phyloP scores from a whole-genome alignment of 1,140 invertebrate species.

The Drosophila bocqueti region DNA sequence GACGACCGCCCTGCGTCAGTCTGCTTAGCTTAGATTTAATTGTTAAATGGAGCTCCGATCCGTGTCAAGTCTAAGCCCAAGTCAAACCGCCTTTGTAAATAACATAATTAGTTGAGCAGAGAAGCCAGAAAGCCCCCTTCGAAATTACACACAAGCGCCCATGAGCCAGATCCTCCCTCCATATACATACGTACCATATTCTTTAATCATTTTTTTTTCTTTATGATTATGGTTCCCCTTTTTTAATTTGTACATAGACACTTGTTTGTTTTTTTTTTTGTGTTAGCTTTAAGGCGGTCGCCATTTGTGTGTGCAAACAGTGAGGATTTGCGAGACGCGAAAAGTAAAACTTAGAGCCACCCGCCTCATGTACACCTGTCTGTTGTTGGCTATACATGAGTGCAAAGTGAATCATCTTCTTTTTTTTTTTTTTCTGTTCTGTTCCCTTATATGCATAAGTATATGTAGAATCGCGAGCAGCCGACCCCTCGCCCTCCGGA shows the following conservation, averaged over 20 bases:
- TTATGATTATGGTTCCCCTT: conserved; percentile 1
- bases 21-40: conserved; percentile 36
- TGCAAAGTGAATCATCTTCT: conserved; percentile 5
- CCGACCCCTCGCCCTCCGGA: conserved; percentile 12
- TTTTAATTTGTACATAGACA: conserved; percentile 45
- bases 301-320: conserved; percentile 55
- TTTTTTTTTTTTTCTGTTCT: conserved; percentile 21
- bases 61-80: conserved; percentile 44
- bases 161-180: neutral
- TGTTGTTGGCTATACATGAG: conserved; percentile 7
- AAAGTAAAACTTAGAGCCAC: conserved; percentile 47
- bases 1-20: conserved; percentile 15
- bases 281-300: conserved; percentile 63
- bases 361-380: conserved; percentile 3
- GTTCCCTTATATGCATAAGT: neutral
- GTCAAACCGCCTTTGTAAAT: conserved; percentile 65
- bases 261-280: conserved; percentile 39
- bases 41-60: conserved; percentile 7
- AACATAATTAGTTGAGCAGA: conserved; percentile 45
- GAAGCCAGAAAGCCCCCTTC: neutral
- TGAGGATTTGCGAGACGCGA: conserved; percentile 48
- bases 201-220: neutral
- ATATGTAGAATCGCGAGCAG: conserved; percentile 1
- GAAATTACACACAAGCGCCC: conserved; percentile 3
- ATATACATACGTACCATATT: neutral